Base-by-base conservation (phyloP, 2,113 vertebrate species). In the Vulpes lagopus region DNA sequence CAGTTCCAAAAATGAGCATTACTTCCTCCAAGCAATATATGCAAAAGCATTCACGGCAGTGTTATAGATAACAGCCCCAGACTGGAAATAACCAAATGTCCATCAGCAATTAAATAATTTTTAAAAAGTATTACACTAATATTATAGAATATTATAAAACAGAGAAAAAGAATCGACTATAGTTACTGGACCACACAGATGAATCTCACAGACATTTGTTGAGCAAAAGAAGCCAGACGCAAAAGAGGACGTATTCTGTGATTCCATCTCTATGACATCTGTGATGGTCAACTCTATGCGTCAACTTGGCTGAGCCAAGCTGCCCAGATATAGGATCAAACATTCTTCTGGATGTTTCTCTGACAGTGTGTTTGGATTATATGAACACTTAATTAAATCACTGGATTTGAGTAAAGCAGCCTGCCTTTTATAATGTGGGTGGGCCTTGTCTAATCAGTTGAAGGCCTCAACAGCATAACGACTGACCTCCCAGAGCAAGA, bases 211-310 rank as follows among this genome's bases (percentile, higher is more conserved):
- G 69, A 59, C 43, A 12, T 9, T 32, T 10, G 25, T 1, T 20
- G 17, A 43, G 20, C 64, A 55, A 62, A 53, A 19, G 55, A 19
- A 73, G 59, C 19, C 49, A 22, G 10, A 64, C 20, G 9, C 43
- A 11, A 25, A 53, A 62, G 19, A 23, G 27, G 14, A 4, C 4
- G 9, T 32, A 1, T 19, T 16, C 0, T 8, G 3, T 5, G 23
- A 3, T 38, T 60, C 43, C n/a, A n/a, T 53, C 43, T 69, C 16
- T 10, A 2, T 35, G 38, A 30, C 4, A 1, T 32, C 62, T 74
- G 17, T 22, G 38, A 51, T 16, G 11, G 76, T 73, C 53, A 35
- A 11, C 30, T 71, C 49, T 15, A 35, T 79, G 19, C 15, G 15
- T 67, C 19, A 49, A 14, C 53, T 30, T 51, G 19, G 19, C 17